Evolutionary conservation across 2,797 vertebrate genomes (phyloP).

Genomic region (Anguilla obscura): DNA sequence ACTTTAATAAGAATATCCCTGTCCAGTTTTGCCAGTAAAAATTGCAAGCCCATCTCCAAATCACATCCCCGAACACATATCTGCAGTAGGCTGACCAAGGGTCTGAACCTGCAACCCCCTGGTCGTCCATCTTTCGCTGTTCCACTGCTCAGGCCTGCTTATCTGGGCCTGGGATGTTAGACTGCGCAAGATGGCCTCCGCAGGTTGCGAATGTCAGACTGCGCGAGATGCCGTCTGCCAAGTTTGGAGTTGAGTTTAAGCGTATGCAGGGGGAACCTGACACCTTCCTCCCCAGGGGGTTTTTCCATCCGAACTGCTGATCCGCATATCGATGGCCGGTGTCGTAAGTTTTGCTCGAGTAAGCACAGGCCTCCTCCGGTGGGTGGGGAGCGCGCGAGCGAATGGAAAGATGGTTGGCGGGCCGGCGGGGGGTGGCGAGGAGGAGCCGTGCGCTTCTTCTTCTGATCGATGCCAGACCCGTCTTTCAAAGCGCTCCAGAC

Average conservation of each 20-base stretch:
- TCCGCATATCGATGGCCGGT: conserved; percentile 15
- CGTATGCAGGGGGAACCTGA: not conserved
- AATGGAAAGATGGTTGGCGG: not conserved
- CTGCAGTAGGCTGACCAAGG: not conserved
- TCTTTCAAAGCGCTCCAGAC: not conserved
- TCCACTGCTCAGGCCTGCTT: not conserved
- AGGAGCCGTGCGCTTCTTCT: not conserved
- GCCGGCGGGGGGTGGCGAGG: not conserved
- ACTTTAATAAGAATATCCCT: not conserved
- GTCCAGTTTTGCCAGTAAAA: not conserved
- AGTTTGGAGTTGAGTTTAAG: not conserved
- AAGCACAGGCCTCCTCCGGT: not conserved
- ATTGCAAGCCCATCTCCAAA: not conserved
- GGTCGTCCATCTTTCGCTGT: not conserved
- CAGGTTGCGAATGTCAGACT: not conserved
- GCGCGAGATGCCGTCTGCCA: not conserved
- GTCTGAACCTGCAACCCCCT: not conserved
- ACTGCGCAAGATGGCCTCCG: not conserved
- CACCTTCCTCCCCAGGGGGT: not conserved
- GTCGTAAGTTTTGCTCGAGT: conserved; percentile 8
- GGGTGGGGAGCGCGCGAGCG: not conserved
- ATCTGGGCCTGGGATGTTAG: not conserved
- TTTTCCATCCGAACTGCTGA: not conserved
- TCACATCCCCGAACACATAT: not conserved
- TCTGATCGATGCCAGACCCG: not conserved